Percentiles rank a stretch among this genome's conserved stretches.
These are phyloP conservation scores for Cricetomys ansorgei DNA, from an alignment of 2,113 vertebrate genomes.

Conservation along the genomic window DNA sequence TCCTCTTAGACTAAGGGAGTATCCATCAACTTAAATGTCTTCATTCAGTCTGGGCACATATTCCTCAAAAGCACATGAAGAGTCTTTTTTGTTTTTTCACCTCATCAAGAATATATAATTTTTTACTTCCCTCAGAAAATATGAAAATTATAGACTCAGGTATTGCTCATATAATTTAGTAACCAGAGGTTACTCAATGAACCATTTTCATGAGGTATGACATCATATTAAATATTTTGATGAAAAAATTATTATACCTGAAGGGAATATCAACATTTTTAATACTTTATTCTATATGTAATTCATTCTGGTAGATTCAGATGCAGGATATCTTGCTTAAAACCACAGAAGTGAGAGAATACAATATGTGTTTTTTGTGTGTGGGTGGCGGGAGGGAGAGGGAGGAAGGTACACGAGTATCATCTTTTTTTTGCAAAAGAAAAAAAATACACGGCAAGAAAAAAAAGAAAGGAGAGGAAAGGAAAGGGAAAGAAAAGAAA, in stretches of 20 bases:
- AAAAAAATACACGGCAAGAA: not conserved
- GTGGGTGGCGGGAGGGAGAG: not conserved
- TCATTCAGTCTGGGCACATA: conserved; percentile 4
- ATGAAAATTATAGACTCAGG: conserved; percentile 37
- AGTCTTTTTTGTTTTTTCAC: conserved; percentile 7
- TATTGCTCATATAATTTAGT: conserved; percentile 39
- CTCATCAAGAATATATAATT: not conserved
- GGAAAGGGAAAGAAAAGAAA: not conserved
- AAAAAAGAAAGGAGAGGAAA: not conserved
- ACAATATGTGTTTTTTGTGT: not conserved
- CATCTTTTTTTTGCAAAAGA: no score
- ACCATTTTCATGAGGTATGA: not conserved
- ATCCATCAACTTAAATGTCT: not conserved
- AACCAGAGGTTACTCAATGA: not conserved
- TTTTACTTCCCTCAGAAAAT: not conserved
- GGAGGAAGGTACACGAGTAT: no score
- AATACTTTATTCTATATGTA: not conserved
- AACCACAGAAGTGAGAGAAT: not conserved
- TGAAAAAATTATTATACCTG: conserved; percentile 1
- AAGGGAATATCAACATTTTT: conserved; percentile 16
- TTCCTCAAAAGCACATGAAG: conserved; percentile 38
- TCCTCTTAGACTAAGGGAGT: not conserved
- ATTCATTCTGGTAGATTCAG: not conserved
- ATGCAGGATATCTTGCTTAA: not conserved
- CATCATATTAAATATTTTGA: conserved; percentile 35